Evolutionary conservation across 2,797 vertebrate species (phyloP), one percentile per base, ranked within the genome.

Genomic region (Sternarchorhynchus goeldii): DNA sequence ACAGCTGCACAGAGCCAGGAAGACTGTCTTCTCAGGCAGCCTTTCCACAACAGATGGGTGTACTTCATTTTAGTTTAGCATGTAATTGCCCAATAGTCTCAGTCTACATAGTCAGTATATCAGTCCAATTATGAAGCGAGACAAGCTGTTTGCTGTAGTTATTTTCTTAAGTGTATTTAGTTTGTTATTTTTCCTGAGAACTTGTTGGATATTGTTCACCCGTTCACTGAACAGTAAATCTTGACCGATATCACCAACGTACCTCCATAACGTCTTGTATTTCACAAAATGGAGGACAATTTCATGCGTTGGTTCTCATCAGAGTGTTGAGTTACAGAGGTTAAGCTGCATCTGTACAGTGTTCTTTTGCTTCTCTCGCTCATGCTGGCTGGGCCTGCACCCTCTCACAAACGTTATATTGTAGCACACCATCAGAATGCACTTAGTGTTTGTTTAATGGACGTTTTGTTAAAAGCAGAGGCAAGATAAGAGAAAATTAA

Each of bases 1-100:
- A 88, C 88, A 90, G 87, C 90, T 89, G 88, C 77, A 77, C 86
- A 80, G 90, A 93, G 91, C 95, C 93, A 85, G 75, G 77, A 63
- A 83, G 75, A 76, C 82, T 78, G 31, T 77, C 85, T 86, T 85
- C 87, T 74, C 79, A 83, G 72, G 12, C 76, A 75, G 78, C 45
- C 58, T 62, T 81, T 75, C 67, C 82, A 64, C 36, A 58, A 94
- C 90, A 94, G 90, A 81, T 79, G 69, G 67, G 55, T 45, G 57
- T 29, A 58, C 79, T 81, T 67, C 31, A 77, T 70, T 77, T 83
- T 68, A 83, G 41, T 79, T 83, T 53, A 80, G 57, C 63, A 77
- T 69, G 63, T 80, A 76, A 78, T 59, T 68, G 67, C 73, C 74
- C 29, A 57, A 60, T 20, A 29, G 25, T 39, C 74, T 80, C 58